phyloP scores from a whole-genome alignment of 2,113 vertebrate species.

The Passer domesticus region DNA sequence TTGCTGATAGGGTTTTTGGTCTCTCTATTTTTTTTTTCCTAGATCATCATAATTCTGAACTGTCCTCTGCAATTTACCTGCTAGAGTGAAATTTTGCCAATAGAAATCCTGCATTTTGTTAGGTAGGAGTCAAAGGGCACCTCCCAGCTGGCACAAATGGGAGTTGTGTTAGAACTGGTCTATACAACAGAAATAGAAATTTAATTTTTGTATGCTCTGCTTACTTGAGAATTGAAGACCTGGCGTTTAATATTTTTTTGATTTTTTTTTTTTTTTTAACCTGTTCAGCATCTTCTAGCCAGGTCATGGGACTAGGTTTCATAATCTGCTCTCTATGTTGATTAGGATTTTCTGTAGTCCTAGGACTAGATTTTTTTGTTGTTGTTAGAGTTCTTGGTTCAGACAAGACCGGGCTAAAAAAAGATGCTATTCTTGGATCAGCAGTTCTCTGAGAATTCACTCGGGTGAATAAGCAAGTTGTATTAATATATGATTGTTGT shows the following conservation, averaged over 20 bases:
- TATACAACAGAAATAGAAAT: background rate
- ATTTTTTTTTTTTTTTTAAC: background rate
- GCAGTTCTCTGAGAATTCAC: background rate
- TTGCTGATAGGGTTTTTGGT: background rate
- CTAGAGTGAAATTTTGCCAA: background rate
- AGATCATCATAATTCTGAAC: background rate
- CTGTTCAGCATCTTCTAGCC: background rate
- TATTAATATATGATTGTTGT: background rate
- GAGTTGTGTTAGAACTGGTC: background rate
- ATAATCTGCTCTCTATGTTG: background rate
- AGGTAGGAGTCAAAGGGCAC: background rate
- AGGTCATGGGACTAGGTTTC: background rate
- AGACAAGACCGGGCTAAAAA: background rate
- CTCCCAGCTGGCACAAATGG: fast-evolving
- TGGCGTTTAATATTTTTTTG: too few relatives aligned
- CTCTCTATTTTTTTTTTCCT: background rate
- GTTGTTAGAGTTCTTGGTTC: background rate
- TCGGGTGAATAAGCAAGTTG: background rate
- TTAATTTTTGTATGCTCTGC: background rate
- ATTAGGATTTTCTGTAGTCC: background rate
- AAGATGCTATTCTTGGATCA: background rate
- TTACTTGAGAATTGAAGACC: background rate
- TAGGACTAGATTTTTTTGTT: background rate
- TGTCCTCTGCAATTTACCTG: background rate
- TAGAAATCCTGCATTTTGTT: background rate